Conservation (phyloP, 2,888 invertebrate species). For the Amiota communis region DNA sequence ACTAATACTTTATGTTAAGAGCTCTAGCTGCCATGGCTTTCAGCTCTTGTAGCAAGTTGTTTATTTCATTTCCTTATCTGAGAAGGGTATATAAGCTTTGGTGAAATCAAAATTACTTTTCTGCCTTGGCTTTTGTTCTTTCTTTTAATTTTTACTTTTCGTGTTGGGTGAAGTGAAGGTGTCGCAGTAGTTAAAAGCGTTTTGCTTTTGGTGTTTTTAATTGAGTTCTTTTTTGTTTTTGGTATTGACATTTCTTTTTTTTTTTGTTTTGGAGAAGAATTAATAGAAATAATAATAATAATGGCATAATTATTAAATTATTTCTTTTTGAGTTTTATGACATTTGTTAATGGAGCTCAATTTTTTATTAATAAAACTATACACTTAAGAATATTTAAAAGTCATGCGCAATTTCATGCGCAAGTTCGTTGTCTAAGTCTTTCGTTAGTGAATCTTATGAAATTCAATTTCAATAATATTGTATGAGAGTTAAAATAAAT, state of each 20-base stretch:
- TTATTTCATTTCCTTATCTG: no score
- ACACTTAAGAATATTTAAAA: constrained; percentile 39
- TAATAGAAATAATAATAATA: neutral
- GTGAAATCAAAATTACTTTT: no score
- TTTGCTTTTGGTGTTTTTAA: neutral
- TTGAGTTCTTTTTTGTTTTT: neutral
- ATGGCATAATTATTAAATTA: constrained; percentile 11
- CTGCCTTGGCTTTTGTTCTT: no score
- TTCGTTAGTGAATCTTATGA: constrained; percentile 30
- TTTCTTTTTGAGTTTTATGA: neutral
- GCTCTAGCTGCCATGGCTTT: no score
- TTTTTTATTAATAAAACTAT: neutral
- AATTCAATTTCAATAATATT: no score
- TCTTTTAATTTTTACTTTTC: no score
- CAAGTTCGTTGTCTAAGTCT: constrained; percentile 46
- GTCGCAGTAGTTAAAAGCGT: no score
- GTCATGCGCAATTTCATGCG: constrained; percentile 53
- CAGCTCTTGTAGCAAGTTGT: no score
- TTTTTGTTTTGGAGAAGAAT: neutral
- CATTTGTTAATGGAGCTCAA: neutral
- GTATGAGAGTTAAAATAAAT: no score
- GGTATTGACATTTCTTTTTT: constrained; percentile 11
- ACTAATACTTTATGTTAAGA: no score
- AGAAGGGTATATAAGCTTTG: no score
- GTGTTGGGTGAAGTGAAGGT: no score